These are phyloP conservation scores for Heliconius congener DNA, from an alignment of 1,140 invertebrate genomes.

Conservation along the genomic window DNA sequence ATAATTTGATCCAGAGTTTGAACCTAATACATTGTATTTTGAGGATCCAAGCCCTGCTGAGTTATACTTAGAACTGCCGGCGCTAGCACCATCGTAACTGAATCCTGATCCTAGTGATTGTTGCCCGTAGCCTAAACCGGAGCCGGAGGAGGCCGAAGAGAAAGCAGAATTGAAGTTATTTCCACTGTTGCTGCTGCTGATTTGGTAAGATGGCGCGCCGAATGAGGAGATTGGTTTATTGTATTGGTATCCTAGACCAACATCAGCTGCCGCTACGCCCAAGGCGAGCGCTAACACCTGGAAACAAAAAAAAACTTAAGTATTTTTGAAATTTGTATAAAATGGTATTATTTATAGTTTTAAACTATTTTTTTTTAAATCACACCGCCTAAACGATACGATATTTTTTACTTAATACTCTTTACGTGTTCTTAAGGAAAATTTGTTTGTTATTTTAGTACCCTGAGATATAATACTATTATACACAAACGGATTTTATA, in stretches of 20 bases:
- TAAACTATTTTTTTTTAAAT: neutral
- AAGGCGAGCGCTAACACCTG: conserved; percentile 56
- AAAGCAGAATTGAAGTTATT: conserved; percentile 38
- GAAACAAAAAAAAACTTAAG: conserved; percentile 41
- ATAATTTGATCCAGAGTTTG: conserved; percentile 29
- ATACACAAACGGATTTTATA: too few species aligned
- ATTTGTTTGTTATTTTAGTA: too few species aligned
- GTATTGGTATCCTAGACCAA: conserved; percentile 64
- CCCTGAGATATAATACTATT: too few species aligned
- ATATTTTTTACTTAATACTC: too few species aligned
- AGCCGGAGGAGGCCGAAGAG: conserved; percentile 25
- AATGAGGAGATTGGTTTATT: conserved; percentile 58
- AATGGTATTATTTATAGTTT: neutral
- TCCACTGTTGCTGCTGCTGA: conserved; percentile 32
- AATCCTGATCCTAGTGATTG: neutral
- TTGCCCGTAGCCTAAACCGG: conserved; percentile 15
- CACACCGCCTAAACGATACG: too few species aligned
- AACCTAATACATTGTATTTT: conserved; percentile 23
- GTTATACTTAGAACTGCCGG: neutral
- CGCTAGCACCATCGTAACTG: neutral
- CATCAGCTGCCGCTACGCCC: conserved; percentile 54
- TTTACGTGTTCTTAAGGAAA: too few species aligned
- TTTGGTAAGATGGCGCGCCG: conserved; percentile 55
- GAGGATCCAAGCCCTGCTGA: conserved; percentile 18
- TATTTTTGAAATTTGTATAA: neutral